A percentile compares a stretch with the other conserved stretches of the same genome.
phyloP scores from a whole-genome alignment of 2,888 invertebrate species.

The Agrochola lychnidis region DNA sequence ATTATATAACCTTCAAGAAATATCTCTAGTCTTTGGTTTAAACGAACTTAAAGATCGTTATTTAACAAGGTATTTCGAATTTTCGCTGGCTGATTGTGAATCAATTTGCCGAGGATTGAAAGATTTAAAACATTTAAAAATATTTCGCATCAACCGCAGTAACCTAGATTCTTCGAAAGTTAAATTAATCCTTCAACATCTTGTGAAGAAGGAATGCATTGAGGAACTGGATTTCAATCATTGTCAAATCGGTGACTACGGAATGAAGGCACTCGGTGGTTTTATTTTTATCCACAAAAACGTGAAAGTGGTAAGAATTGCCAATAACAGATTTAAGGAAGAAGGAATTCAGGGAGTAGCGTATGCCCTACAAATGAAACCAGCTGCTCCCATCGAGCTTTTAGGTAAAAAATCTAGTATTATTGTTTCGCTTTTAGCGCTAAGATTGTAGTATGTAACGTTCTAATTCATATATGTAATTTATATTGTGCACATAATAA shows the following conservation, averaged over 20 bases:
- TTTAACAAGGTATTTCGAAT: constrained; percentile 91
- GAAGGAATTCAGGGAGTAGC: constrained; percentile 89
- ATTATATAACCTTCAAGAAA: constrained; percentile 89
- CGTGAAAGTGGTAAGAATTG: constrained; percentile 87
- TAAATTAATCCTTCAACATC: constrained; percentile 90
- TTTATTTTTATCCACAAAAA: constrained; percentile 86
- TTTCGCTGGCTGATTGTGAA: constrained; percentile 91
- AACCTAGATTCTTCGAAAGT: constrained; percentile 91
- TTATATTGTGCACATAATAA: no score
- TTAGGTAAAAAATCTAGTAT: constrained; percentile 74
- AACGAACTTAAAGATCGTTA: constrained; percentile 89
- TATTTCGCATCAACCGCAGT: constrained; percentile 91
- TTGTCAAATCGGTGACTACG: constrained; percentile 91
- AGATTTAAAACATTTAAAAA: constrained; percentile 84
- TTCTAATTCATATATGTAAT: neutral
- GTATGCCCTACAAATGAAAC: constrained; percentile 88
- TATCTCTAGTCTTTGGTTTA: constrained; percentile 82
- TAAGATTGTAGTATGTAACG: neutral
- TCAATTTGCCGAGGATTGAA: constrained; percentile 89
- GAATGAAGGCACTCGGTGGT: constrained; percentile 92
- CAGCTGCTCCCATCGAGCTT: constrained; percentile 86
- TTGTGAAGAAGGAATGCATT: constrained; percentile 87
- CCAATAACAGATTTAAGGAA: constrained; percentile 90
- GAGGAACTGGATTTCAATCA: constrained; percentile 92
- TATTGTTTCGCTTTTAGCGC: neutral